phyloP scores from a whole-genome alignment of 2,888 invertebrate genomes.

The Apamea sordens region DNA sequence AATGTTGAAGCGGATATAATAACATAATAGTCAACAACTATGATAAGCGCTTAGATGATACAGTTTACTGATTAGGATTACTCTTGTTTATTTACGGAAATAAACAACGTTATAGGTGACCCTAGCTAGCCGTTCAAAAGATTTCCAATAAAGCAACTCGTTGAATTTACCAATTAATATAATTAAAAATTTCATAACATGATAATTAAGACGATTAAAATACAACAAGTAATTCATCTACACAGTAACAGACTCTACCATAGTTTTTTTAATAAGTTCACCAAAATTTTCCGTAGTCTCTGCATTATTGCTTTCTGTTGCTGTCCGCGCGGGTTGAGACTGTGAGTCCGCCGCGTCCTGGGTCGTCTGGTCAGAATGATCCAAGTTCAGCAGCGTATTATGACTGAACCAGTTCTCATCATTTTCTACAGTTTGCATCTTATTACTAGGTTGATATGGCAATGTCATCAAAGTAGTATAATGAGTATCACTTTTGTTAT shows the following conservation, averaged over 20 bases:
- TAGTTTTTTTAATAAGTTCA: conserved; percentile 97
- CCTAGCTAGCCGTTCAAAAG: conserved; percentile 20
- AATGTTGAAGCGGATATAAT: conserved; percentile 37
- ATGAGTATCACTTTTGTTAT: conserved; percentile 88
- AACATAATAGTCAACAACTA: conserved; percentile 42
- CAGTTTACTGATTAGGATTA: conserved; percentile 53
- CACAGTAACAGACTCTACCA: conserved; percentile 97
- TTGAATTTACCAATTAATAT: conserved; percentile 82
- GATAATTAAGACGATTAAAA: conserved; percentile 84
- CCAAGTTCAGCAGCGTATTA: conserved; percentile 83
- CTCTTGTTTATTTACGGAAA: conserved; percentile 49
- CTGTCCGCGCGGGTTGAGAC: conserved; percentile 69
- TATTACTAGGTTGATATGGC: conserved; percentile 91
- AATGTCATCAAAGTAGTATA: conserved; percentile 93
- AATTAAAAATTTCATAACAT: conserved; percentile 87
- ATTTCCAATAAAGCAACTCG: conserved; percentile 63
- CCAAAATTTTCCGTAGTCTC: conserved; percentile 94
- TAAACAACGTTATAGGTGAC: conserved; percentile 50
- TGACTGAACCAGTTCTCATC: conserved; percentile 89
- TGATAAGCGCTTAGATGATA: conserved; percentile 49
- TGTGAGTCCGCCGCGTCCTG: conserved; percentile 79
- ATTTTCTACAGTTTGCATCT: conserved; percentile 91
- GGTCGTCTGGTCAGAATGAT: conserved; percentile 81
- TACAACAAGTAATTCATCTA: conserved; percentile 90
- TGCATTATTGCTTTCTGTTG: conserved; percentile 73